These are phyloP conservation scores for Ptilodon capucinus DNA, from an alignment of 2,888 invertebrate species.

Conservation along the genomic window DNA sequence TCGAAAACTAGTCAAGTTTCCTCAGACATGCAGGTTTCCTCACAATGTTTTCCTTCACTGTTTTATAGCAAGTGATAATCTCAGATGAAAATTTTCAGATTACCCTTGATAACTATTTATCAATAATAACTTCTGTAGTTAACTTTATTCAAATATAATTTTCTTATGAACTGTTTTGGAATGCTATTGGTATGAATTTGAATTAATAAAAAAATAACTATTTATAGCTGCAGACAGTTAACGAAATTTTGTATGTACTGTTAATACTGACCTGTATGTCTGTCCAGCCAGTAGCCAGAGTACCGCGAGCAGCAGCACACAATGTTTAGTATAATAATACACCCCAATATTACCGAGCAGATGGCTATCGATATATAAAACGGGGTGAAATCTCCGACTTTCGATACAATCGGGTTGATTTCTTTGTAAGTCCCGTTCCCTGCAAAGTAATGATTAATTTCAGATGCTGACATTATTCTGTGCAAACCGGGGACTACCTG, in stretches of 20 bases:
- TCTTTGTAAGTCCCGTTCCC: conserved; percentile 67
- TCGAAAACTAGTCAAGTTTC: no score
- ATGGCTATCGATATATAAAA: conserved; percentile 93
- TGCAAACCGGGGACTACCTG: conserved; percentile 52
- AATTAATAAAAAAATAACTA: no score
- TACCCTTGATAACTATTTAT: no score
- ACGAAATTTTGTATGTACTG: neutral
- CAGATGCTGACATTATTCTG: conserved; percentile 70
- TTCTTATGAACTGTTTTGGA: no score
- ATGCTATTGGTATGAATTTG: no score
- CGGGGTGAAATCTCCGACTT: conserved; percentile 88
- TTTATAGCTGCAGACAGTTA: no score
- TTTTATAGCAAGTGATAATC: no score
- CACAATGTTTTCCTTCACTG: no score
- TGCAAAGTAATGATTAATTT: conserved; percentile 70
- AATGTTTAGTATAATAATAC: conserved; percentile 89
- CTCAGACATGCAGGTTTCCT: no score
- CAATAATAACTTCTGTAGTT: no score
- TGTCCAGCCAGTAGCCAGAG: conserved; percentile 91
- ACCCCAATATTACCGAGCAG: conserved; percentile 87
- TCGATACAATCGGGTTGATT: conserved; percentile 58
- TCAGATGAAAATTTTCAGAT: no score
- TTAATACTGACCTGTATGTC: conserved; percentile 86
- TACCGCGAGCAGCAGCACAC: conserved; percentile 91
- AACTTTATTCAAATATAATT: no score